Conservation (phyloP, 2,797 vertebrate genomes). For the Coregonus sp. region DNA sequence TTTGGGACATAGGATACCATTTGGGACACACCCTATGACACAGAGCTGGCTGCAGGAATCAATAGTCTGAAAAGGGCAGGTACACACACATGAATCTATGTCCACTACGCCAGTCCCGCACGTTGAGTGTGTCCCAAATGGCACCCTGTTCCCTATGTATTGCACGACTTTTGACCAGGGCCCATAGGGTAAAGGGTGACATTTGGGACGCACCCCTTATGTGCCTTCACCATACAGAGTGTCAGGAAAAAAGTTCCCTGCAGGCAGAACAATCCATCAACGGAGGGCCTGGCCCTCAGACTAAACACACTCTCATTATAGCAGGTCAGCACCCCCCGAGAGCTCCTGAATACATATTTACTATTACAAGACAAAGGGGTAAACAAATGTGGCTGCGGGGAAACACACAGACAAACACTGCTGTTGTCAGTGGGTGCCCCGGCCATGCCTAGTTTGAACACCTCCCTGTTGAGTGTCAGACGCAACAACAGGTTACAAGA, state of each 20-base stretch:
- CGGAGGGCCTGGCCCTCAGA: conserved; percentile 58
- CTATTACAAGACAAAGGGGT: conserved; percentile 48
- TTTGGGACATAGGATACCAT: background rate
- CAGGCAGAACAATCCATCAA: conserved; percentile 58
- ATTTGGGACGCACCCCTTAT: conserved; percentile 25
- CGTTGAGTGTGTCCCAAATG: background rate
- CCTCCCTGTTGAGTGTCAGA: conserved; percentile 8
- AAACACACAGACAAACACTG: conserved; percentile 23
- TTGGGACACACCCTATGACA: conserved; percentile 7
- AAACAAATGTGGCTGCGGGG: conserved; percentile 44
- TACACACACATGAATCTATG: conserved; percentile 43
- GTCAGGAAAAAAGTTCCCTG: conserved; percentile 40
- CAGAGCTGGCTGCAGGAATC: conserved; percentile 47
- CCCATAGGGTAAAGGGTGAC: background rate
- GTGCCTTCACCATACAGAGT: conserved; percentile 35
- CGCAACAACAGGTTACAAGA: conserved; percentile 2
- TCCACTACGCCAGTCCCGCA: conserved; percentile 33
- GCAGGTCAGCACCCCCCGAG: conserved; percentile 50
- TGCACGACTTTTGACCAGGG: background rate
- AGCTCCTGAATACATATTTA: conserved; percentile 55
- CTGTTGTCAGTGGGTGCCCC: background rate
- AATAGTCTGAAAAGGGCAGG: conserved; percentile 59
- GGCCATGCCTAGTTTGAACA: background rate
- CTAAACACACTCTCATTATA: conserved; percentile 66
- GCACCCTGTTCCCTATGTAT: background rate